phyloP scores from a whole-genome alignment of 2,888 invertebrate species.

The Chrysolina americana region DNA sequence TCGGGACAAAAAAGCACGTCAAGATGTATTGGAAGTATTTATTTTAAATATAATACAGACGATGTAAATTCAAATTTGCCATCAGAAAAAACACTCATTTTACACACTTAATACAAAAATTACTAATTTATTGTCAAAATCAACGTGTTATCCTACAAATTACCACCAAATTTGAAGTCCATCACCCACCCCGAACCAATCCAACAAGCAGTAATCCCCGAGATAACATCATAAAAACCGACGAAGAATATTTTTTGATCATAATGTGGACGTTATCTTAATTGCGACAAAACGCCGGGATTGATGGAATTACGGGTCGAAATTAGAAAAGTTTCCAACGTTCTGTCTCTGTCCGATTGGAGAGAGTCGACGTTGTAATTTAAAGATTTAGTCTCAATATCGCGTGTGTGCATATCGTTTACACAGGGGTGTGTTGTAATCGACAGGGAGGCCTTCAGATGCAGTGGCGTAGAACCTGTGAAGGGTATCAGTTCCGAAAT shows the following conservation, averaged over 20 bases:
- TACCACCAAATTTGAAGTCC: too few species aligned
- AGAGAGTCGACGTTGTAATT: background rate
- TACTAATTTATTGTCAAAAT: too few species aligned
- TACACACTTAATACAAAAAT: too few species aligned
- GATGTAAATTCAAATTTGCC: too few species aligned
- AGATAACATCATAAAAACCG: constrained; percentile 15
- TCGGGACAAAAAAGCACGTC: too few species aligned
- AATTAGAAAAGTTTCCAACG: constrained; percentile 29
- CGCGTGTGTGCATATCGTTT: constrained; percentile 16
- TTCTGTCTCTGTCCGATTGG: background rate
- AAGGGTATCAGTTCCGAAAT: too few species aligned
- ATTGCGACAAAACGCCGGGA: constrained; percentile 37
- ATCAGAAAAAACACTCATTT: too few species aligned
- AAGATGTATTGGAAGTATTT: too few species aligned
- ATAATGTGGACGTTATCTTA: constrained; percentile 39
- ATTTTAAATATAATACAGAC: too few species aligned
- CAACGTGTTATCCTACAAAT: too few species aligned
- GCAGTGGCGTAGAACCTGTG: background rate
- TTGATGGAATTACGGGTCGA: constrained; percentile 21
- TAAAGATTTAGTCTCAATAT: constrained; percentile 26
- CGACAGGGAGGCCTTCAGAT: constrained; percentile 1
- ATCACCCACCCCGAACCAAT: background rate
- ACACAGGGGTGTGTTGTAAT: constrained; percentile 23
- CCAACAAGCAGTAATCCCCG: constrained; percentile 1
- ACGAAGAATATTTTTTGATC: constrained; percentile 31